Evolutionary conservation across 1,140 invertebrate genomes (phyloP).

Genomic region (Parasteatoda tepidariorum): DNA sequence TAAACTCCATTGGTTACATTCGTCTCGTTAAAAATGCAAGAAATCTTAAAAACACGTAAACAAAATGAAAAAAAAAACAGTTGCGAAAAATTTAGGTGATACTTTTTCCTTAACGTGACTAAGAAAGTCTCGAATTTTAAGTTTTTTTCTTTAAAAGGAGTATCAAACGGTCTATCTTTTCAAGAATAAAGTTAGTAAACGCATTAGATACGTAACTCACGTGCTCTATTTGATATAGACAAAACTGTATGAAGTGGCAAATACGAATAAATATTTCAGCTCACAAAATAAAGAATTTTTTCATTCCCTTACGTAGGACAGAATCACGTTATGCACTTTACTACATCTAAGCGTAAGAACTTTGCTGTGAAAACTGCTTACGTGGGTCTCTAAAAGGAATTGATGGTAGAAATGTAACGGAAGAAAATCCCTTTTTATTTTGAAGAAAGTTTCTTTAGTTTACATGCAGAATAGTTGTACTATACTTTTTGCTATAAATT

Average conservation of each 20-base stretch:
- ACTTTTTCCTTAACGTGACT: neutral
- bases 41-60: too few species aligned
- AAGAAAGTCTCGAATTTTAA: too few species aligned
- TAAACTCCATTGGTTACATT: too few species aligned
- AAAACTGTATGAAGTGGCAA: slow-evolving; percentile 43
- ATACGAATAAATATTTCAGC: slow-evolving; percentile 53
- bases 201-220: slow-evolving; percentile 21
- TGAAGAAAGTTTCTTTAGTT: too few species aligned
- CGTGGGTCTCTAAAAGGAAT: slow-evolving; percentile 21
- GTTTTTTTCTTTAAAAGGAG: neutral
- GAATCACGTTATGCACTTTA: slow-evolving; percentile 24
- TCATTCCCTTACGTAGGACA: neutral
- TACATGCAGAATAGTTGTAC: too few species aligned
- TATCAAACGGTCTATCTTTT: neutral
- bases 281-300: slow-evolving; percentile 20
- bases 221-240: slow-evolving; percentile 20
- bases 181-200: neutral
- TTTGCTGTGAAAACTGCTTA: slow-evolving; percentile 18
- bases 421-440: too few species aligned
- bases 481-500: too few species aligned
- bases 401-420: slow-evolving; percentile 9
- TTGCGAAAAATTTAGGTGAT: too few species aligned
- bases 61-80: too few species aligned
- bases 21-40: too few species aligned
- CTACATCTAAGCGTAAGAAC: neutral